Evolutionary conservation across 1,140 invertebrate genomes (phyloP).

Genomic region (Drosophila kepulauana): DNA sequence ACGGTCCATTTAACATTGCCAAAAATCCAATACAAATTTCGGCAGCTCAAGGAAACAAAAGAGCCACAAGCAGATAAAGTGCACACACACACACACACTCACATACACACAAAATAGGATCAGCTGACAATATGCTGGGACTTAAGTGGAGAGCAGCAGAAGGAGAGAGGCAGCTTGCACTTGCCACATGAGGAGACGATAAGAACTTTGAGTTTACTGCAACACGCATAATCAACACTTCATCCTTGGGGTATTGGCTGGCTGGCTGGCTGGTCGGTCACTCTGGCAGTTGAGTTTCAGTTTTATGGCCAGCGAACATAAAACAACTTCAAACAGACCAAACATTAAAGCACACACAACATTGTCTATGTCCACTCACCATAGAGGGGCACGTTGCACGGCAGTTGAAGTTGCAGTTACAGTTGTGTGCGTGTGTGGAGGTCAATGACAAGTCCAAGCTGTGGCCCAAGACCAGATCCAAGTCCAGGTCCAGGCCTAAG

Average conservation of each 20-base stretch:
- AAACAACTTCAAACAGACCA: slow-evolving; percentile 62
- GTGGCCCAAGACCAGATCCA: slow-evolving; percentile 40
- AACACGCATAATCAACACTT: slow-evolving; percentile 62
- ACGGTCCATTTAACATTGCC: slow-evolving; percentile 23
- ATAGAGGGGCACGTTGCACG: slow-evolving; percentile 22
- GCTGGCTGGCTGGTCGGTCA: background rate
- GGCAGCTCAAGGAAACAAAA: slow-evolving; percentile 9
- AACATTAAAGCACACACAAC: slow-evolving; percentile 75
- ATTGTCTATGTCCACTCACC: slow-evolving; percentile 61
- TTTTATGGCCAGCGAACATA: slow-evolving; percentile 62
- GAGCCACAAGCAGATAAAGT: slow-evolving; percentile 3
- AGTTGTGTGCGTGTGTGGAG: slow-evolving; percentile 59
- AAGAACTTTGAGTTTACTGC: slow-evolving; percentile 26
- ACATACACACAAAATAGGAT: slow-evolving; percentile 29
- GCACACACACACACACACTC: background rate
- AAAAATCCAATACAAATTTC: slow-evolving; percentile 11
- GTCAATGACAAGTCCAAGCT: slow-evolving; percentile 71
- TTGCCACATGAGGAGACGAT: slow-evolving; percentile 40
- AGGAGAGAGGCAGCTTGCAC: slow-evolving; percentile 53
- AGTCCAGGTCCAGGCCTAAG: slow-evolving; percentile 30
- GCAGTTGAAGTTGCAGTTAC: slow-evolving; percentile 78
- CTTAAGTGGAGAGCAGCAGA: slow-evolving; percentile 24
- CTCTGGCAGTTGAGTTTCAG: background rate
- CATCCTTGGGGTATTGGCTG: slow-evolving; percentile 48
- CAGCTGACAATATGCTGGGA: slow-evolving; percentile 55